Evolutionary conservation across 2,797 vertebrate genomes (phyloP).

Genomic region (Danionella dracula): DNA sequence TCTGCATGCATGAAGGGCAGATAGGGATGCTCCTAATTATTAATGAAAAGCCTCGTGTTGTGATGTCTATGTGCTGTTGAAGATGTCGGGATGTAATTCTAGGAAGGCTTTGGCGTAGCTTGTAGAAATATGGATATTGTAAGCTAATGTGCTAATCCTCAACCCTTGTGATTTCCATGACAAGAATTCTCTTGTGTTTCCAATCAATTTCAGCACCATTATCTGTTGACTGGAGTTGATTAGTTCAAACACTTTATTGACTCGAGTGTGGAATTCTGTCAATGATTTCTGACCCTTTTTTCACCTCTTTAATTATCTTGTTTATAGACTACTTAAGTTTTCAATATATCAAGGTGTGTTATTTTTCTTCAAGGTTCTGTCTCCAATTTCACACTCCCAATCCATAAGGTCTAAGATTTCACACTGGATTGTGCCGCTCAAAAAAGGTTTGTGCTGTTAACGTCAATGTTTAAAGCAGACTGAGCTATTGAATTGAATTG

Average conservation of each 20-base stretch:
- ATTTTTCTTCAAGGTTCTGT: too few species aligned
- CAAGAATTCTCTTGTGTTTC: neutral
- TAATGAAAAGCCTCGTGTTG: constrained; percentile 9
- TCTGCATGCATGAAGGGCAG: constrained; percentile 22
- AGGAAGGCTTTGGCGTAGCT: neutral
- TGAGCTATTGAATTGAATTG: neutral
- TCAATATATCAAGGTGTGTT: neutral
- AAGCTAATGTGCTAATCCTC: neutral
- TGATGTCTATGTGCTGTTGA: constrained; percentile 4
- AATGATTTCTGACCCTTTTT: constrained; percentile 1
- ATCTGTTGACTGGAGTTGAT: neutral
- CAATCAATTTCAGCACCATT: neutral
- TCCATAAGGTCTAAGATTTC: neutral
- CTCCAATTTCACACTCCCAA: neutral
- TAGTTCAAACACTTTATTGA: neutral
- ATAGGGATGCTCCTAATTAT: constrained; percentile 25
- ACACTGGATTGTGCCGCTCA: neutral
- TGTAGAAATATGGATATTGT: neutral
- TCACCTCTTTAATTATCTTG: neutral
- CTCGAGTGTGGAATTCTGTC: neutral
- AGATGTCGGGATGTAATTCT: neutral
- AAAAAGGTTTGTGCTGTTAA: neutral
- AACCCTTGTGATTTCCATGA: neutral
- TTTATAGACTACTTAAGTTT: neutral
- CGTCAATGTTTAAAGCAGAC: neutral